Conservation (phyloP, 2,113 vertebrate species). For the Scolopax mira region DNA sequence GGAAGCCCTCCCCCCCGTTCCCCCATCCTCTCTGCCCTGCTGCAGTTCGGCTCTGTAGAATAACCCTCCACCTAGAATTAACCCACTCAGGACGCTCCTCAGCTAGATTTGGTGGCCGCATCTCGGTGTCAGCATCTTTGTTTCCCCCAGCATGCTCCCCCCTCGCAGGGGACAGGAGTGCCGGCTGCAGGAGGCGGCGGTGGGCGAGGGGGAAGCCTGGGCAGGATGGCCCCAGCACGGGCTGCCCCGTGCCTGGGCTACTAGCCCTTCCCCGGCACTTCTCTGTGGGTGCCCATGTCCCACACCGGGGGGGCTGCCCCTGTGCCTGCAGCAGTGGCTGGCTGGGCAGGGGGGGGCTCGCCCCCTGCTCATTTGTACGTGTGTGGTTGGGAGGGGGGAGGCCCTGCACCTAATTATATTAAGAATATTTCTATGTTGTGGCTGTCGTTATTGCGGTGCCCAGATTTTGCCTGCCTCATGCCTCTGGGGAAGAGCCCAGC, state of each 20-base stretch:
- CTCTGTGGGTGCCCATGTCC: not conserved
- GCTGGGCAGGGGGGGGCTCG: not conserved
- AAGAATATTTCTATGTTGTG: slow-evolving; percentile 67
- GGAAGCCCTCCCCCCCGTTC: not conserved
- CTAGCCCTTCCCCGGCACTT: not conserved
- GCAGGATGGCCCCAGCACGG: not conserved
- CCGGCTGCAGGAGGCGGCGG: not conserved
- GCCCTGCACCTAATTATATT: slow-evolving; percentile 71
- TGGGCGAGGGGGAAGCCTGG: not conserved
- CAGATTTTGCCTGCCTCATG: not conserved
- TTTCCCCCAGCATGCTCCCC: slow-evolving; percentile 60
- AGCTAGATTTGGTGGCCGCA: slow-evolving; percentile 60
- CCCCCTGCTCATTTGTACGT: slow-evolving; percentile 23
- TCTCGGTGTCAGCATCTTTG: slow-evolving; percentile 52
- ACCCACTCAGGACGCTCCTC: slow-evolving; percentile 56
- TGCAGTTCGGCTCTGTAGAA: slow-evolving; percentile 61
- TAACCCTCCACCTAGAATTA: slow-evolving; percentile 64
- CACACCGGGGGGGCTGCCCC: rapidly evolving
- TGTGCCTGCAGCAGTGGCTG: not conserved
- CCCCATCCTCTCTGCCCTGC: slow-evolving; percentile 3
- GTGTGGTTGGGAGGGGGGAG: slow-evolving; percentile 56
- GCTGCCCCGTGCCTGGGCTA: not conserved
- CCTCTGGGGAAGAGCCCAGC: not conserved
- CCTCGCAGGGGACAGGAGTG: slow-evolving; percentile 33
- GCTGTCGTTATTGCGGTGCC: not conserved